These are phyloP conservation scores for Falco novaeseelandiae DNA, from an alignment of 2,797 vertebrate species.

Conservation along the genomic window DNA sequence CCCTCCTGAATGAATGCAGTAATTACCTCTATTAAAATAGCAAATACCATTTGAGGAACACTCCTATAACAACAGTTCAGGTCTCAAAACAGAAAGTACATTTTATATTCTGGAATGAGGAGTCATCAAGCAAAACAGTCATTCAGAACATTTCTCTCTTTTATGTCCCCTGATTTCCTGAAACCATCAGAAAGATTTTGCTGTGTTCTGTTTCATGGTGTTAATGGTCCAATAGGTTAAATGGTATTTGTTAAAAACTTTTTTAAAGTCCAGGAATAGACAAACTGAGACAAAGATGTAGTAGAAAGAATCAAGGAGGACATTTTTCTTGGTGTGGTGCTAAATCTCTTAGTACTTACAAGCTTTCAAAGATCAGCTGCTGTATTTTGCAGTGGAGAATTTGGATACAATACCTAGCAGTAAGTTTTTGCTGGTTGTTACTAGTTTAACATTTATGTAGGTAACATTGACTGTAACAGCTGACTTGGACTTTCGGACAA, in stretches of 20 bases:
- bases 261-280: not conserved
- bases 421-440: constrained; percentile 11
- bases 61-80: not conserved
- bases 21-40: constrained; percentile 48
- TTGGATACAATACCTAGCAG: not conserved
- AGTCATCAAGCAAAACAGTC: not conserved
- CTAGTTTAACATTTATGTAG: constrained; percentile 41
- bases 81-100: constrained; percentile 8
- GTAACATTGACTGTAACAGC: constrained; percentile 10
- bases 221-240: not conserved
- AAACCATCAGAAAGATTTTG: constrained; percentile 3
- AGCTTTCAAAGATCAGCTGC: constrained; percentile 9
- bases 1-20: constrained; percentile 46
- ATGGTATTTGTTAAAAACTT: constrained; percentile 3
- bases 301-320: not conserved
- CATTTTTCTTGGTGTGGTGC: not conserved
- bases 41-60: not conserved
- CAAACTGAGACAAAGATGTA: not conserved
- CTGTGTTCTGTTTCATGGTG: not conserved
- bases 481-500: constrained; percentile 29
- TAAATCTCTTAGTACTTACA: constrained; percentile 23
- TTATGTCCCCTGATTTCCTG: constrained; percentile 12
- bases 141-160: not conserved
- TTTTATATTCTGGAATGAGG: not conserved
- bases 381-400: not conserved